phyloP scores from a whole-genome alignment of 2,888 invertebrate species.

The Sinopyrophorus schimmeli region DNA sequence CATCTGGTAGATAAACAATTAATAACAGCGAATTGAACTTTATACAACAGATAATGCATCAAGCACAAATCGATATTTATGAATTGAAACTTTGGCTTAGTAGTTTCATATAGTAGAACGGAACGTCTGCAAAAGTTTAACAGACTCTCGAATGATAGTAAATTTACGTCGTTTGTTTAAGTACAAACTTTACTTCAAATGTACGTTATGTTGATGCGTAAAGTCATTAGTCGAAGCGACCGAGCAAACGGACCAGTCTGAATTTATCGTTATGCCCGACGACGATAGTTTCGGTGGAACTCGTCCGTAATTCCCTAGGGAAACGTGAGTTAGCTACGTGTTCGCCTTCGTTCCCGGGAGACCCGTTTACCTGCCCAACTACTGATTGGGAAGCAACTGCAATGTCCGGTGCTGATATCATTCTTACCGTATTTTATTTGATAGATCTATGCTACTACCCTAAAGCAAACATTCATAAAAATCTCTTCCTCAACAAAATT shows the following conservation, averaged over 20 bases:
- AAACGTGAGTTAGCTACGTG: slow-evolving; percentile 56
- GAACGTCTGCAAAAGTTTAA: too few species aligned
- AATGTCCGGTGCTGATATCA: slow-evolving; percentile 32
- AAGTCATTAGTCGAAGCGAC: slow-evolving; percentile 46
- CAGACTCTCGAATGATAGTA: too few species aligned
- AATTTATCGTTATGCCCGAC: slow-evolving; percentile 53
- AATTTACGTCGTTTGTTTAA: slow-evolving; percentile 31
- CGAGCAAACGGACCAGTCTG: slow-evolving; percentile 38
- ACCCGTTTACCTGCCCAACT: slow-evolving; percentile 56
- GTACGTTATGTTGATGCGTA: slow-evolving; percentile 47
- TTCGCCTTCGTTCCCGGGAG: slow-evolving; percentile 48
- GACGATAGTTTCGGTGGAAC: slow-evolving; percentile 46
- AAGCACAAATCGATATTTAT: too few species aligned
- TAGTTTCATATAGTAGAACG: too few species aligned
- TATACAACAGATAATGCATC: too few species aligned
- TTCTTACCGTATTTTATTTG: too few species aligned
- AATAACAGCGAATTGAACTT: too few species aligned
- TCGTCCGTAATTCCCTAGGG: slow-evolving; percentile 46
- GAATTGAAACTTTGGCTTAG: too few species aligned
- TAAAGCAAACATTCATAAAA: too few species aligned
- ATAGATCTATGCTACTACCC: too few species aligned
- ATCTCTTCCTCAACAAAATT: too few species aligned
- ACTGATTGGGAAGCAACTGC: slow-evolving; percentile 54
- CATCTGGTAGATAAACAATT: too few species aligned
- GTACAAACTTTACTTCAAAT: slow-evolving; percentile 36